These are phyloP conservation scores for Orthochromis malagaraziensis DNA, from an alignment of 2,113 vertebrate species.

Conservation along the genomic window DNA sequence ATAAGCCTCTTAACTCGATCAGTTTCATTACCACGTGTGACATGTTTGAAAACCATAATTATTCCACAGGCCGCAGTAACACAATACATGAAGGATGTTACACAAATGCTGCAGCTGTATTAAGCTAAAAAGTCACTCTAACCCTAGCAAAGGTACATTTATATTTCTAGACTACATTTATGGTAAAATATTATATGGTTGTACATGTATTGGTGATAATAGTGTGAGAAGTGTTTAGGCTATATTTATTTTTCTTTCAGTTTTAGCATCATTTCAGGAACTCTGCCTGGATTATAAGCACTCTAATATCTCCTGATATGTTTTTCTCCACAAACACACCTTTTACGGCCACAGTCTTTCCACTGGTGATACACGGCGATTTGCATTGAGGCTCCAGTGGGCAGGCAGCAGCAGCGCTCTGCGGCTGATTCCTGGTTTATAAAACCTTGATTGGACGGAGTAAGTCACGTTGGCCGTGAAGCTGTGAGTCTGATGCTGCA, in stretches of 20 bases:
- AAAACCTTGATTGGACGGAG: constrained; percentile 58
- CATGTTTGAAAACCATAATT: not conserved
- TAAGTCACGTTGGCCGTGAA: constrained; percentile 66
- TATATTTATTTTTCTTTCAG: not conserved
- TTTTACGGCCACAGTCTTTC: not conserved
- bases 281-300: not conserved
- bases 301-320: not conserved
- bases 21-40: not conserved
- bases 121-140: not conserved
- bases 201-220: not conserved
- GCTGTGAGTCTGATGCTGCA: constrained; percentile 69
- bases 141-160: not conserved
- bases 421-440: constrained; percentile 16
- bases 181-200: not conserved
- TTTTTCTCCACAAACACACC: not conserved
- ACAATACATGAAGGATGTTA: not conserved
- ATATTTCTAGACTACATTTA: not conserved
- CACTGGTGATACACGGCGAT: not conserved
- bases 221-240: not conserved
- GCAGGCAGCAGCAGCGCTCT: constrained; percentile 20
- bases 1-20: not conserved
- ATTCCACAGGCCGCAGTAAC: not conserved
- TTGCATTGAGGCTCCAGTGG: not conserved
- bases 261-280: not conserved
- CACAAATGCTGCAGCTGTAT: not conserved